Evolutionary conservation across 2,113 vertebrate genomes (phyloP), one percentile per base, ranked within the genome.

Genomic region (Parus major): DNA sequence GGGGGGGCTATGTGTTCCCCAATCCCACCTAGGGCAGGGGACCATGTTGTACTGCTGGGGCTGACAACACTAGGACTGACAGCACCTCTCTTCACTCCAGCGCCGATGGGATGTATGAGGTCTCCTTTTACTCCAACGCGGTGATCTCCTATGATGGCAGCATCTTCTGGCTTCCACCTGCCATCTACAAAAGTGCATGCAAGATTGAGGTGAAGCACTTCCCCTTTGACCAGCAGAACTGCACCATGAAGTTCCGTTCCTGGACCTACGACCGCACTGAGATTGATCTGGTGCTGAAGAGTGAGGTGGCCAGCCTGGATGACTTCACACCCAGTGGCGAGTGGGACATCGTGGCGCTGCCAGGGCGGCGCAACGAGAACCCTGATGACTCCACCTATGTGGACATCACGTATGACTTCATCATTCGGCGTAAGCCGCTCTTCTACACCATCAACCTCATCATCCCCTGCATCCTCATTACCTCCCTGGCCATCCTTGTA

Each of bases 401-500:
- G 95, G 99, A 99, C 95, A 99, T 99, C 97, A 99, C 99, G 0
- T 99, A 99, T 0, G 99, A 99, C 97, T 99, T 99, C 97, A 98
- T 99, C 84, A 99, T 99, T 59, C 98, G 99, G 50, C 98, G 99
- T 86, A 99, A 99, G 94, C 99, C 99, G 0, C 99, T 99, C 65
- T 99, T 99, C 97, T 99, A 99, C 97, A 99, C 99, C 94, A 99
- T 99, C 97, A 99, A 99, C 96, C 99, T 99, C 86, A 99, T 99
- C 97, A 99, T 99, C 89, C 99, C 99, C 9, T 99, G 99, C 31
- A 98, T 99, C 39, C 98, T 99, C 95, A 99, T 99, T 97, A 99
- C 99, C 36, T 99, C 99, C 1, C 95, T 99, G 96, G 99, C 99
- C 64, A 99, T 99, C 95, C 98, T 99, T 3, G 99, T 99, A 88